Conservation (phyloP, 1,140 invertebrate genomes). For the Solenopsis invicta region DNA sequence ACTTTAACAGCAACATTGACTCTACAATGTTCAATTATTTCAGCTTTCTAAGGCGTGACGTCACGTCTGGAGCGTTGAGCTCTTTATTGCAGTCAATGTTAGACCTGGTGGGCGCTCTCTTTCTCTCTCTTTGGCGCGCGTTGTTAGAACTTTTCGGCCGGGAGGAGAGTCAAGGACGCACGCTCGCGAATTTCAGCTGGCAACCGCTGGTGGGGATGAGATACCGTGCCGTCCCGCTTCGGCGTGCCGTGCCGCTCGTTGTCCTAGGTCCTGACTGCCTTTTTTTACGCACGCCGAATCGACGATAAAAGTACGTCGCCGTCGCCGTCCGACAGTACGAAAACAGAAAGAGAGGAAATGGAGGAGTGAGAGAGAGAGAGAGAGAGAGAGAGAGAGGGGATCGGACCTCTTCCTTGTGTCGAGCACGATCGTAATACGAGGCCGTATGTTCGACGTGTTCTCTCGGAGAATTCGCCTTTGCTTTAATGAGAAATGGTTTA, state of each 20-base stretch:
- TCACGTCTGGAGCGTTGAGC: conserved; percentile 60
- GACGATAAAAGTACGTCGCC: conserved; percentile 16
- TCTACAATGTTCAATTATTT: conserved; percentile 9
- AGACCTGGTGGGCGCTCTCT: background rate
- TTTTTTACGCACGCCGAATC: conserved; percentile 74
- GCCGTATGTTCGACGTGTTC: background rate
- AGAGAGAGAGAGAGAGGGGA: background rate
- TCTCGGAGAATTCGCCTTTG: background rate
- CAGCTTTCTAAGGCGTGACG: conserved; percentile 21
- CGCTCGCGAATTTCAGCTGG: conserved; percentile 73
- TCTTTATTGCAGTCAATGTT: conserved; percentile 59
- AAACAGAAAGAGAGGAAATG: background rate
- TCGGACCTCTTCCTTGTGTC: background rate
- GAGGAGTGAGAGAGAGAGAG: background rate
- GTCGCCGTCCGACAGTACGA: background rate
- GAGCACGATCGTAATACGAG: background rate
- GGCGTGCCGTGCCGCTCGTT: conserved; percentile 61
- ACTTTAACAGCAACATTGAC: background rate
- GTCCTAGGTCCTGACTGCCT: conserved; percentile 74
- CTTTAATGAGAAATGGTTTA: conserved; percentile 35
- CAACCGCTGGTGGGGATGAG: conserved; percentile 69
- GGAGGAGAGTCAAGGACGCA: conserved; percentile 73
- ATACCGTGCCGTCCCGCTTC: conserved; percentile 45
- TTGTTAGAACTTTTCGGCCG: conserved; percentile 68
- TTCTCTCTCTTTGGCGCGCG: background rate